Conservation (phyloP, 2,888 invertebrate genomes). For the Morpho deidamia region DNA sequence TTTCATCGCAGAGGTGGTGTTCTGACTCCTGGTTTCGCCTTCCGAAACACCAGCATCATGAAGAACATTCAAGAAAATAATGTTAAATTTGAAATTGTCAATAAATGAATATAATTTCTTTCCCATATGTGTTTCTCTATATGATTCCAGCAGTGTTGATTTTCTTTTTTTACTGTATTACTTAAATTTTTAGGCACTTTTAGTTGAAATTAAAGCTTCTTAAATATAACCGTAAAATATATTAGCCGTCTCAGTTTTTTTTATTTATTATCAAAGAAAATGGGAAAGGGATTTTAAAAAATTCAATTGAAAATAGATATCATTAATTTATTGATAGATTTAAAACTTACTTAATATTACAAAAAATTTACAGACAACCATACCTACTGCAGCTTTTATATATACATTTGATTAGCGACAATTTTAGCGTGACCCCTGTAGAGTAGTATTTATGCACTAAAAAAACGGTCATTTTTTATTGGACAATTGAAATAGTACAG, state of each 20-base stretch:
- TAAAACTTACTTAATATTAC: constrained; percentile 32
- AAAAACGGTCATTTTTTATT: constrained; percentile 12
- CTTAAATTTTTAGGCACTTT: too few species aligned
- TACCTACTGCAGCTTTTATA: constrained; percentile 37
- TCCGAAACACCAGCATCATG: constrained; percentile 87
- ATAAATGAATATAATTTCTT: not conserved
- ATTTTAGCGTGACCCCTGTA: constrained; percentile 35
- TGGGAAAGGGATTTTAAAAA: constrained; percentile 9
- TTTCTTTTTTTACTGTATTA: too few species aligned
- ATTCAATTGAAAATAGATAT: constrained; percentile 60
- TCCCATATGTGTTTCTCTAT: too few species aligned
- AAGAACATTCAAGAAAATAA: constrained; percentile 85
- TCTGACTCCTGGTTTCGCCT: constrained; percentile 90
- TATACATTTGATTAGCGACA: constrained; percentile 31
- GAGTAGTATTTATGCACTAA: constrained; percentile 27
- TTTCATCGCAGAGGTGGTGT: constrained; percentile 88
- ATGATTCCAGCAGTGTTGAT: too few species aligned
- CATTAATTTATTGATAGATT: constrained; percentile 69
- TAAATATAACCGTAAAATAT: too few species aligned
- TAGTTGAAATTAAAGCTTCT: too few species aligned
- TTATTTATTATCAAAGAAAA: not conserved
- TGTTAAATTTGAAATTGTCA: constrained; percentile 81
- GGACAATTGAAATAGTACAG: not conserved
- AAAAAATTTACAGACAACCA: constrained; percentile 54
- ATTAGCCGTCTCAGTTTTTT: too few species aligned